Evolutionary conservation across 2,113 vertebrate genomes (phyloP), one percentile per base, ranked within the genome.

Genomic region (Phalacrocorax carbo): DNA sequence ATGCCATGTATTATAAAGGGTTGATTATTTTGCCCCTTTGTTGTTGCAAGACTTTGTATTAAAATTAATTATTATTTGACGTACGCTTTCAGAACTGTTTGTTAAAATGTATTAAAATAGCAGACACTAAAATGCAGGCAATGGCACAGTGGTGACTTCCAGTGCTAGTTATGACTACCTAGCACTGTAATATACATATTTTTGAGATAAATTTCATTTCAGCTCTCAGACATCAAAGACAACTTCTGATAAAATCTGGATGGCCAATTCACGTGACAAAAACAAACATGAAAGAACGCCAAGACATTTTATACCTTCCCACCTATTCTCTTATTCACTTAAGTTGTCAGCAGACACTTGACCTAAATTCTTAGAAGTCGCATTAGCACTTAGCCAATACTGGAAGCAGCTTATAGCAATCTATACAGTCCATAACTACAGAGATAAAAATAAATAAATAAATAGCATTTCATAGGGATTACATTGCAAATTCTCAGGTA

Each of bases 61-160:
- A 92, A 97, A 97, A 96, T 97, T 95, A 97, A 97, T 79, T 84
- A 40, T 79, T 97, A 93, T 87, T 82, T 93, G 97, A 96, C 88
- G 90, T 8, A 75, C 25, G 60, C 5, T 88, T 80, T 73, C 54
- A 89, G 25, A 93, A 95, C 86, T 94, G 93, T 96, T 98, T 97
- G 81, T 91, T 97, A 96, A 94, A 96, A 94, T 84, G 34, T 88
- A 94, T 95, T 93, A 94, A 96, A 97, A 90, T 82, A 97, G 86
- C 90, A 90, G 69, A 91, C 22, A 77, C 85, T 60, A 81, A 95
- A 98, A 97, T 73, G 91, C 10, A 93, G 40, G 64, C 51, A 94
- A 80, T 42, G 91, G 19, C 58, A 40, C 46, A 60, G 52, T 44
- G 84, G 69, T 61, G 68, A 55, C 71, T 96, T 90, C 82, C 88